Base-by-base conservation (phyloP, 2,888 invertebrate species). In the Parascotia fuliginaria region DNA sequence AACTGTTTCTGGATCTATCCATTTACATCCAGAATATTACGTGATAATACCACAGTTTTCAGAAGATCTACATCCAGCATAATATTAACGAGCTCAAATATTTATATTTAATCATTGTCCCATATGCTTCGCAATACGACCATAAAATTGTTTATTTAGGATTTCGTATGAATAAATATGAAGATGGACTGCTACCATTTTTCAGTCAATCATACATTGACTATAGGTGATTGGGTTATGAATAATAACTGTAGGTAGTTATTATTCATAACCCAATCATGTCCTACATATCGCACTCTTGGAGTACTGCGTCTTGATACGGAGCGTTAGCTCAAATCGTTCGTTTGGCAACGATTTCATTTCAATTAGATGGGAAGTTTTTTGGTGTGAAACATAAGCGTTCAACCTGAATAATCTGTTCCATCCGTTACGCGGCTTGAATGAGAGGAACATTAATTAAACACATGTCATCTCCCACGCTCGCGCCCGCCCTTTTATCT, bases 381-480 rank as follows among this genome's bases (percentile, higher is more conserved):
- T 55, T 58, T 46, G 42, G 37, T 64, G 51, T 46, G 42, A 52
- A 66, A 61, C 57, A 60, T 56, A 70, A 63, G 60, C 70, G 58
- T 66, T 70, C 64, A 72, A 65, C 70, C 67, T 65, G 62, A 72
- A 75, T 75, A 76, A 81, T 79, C 70, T 76, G 70, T 63, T 64
- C 73, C 65, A 75, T 70, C 60, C 62, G 68, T 70, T 65, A 62
- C 58, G 63, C 64, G 48, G 56, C 59, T 57, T 70, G 71, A 75
- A 74, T 73, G 72, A 67, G 70, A 65, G 66, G 56, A 72, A 66
- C 74, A 76, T 79, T 81, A 82, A 82, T 83, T 81, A 79, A 76
- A 73, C 79, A 81, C 70, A 71, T 83, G 82, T 79, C 80, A 81
- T 77, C 65, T 79, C 79, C 77, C 78, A 80, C 79, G 79, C 76